Percentiles rank a stretch among this genome's conserved stretches.
Conservation (phyloP, 2,797 vertebrate genomes). For the Sebastes baramenuke region DNA sequence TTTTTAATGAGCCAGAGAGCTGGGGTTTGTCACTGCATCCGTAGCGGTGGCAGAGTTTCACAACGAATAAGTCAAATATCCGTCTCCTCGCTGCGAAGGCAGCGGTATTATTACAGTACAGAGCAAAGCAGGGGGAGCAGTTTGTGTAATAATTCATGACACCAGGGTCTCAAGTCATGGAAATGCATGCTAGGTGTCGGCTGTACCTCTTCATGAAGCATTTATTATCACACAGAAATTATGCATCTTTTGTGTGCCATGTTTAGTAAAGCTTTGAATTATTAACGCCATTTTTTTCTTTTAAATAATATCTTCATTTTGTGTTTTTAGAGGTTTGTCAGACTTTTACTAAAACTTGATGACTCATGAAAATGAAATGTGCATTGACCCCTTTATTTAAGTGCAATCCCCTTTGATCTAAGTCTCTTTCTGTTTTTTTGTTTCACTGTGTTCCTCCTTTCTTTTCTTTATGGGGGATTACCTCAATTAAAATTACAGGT, state of each 20-base stretch:
- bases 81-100: slow-evolving; percentile 25
- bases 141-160: slow-evolving; percentile 45
- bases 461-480: slow-evolving; percentile 75
- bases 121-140: slow-evolving; percentile 4
- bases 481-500: slow-evolving; percentile 80
- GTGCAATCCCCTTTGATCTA: slow-evolving; percentile 24
- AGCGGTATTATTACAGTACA: slow-evolving; percentile 4
- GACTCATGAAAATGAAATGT: slow-evolving; percentile 32
- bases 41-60: slow-evolving; percentile 36
- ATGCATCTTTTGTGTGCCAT: slow-evolving; percentile 8
- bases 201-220: slow-evolving; percentile 28
- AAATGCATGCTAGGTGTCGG: slow-evolving; percentile 15
- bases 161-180: slow-evolving; percentile 10
- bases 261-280: slow-evolving; percentile 33
- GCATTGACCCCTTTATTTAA: slow-evolving; percentile 16
- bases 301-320: background rate
- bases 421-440: slow-evolving; percentile 20
- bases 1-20: slow-evolving; percentile 73
- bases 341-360: slow-evolving; percentile 22
- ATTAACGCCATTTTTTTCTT: slow-evolving; percentile 9
- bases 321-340: slow-evolving; percentile 9
- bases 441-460: slow-evolving; percentile 37
- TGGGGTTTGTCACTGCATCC: slow-evolving; percentile 59
- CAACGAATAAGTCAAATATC: slow-evolving; percentile 56
- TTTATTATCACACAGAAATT: slow-evolving; percentile 37